phyloP scores from a whole-genome alignment of 2,888 invertebrate species.

The Halocaridina rubra region DNA sequence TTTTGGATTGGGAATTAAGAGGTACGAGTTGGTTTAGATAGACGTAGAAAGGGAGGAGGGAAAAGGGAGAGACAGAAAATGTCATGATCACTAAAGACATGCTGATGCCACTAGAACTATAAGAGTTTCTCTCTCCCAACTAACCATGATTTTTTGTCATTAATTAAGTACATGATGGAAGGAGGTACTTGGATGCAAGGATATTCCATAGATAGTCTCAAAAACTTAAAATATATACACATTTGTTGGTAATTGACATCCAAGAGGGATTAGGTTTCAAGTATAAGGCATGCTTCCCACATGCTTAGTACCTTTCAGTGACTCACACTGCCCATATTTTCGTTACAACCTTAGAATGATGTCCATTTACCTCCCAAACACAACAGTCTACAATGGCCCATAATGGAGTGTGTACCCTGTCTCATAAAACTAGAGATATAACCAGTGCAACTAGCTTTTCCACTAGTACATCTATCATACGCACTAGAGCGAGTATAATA shows the following conservation, averaged over 20 bases:
- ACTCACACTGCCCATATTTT: too few species aligned
- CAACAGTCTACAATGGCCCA: not conserved
- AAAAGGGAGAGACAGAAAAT: conserved; percentile 28
- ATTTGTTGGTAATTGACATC: too few species aligned
- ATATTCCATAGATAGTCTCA: too few species aligned
- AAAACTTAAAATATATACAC: too few species aligned
- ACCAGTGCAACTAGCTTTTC: conserved; percentile 12
- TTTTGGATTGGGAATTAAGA: not conserved
- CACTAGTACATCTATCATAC: conserved; percentile 20
- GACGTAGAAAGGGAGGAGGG: not conserved
- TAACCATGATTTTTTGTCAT: conserved; percentile 13
- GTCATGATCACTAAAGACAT: conserved; percentile 28
- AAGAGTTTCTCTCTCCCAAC: not conserved
- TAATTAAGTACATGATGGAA: too few species aligned
- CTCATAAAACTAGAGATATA: conserved; percentile 22
- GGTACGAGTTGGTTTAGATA: not conserved
- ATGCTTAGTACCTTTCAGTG: too few species aligned
- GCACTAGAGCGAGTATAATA: conserved; percentile 23
- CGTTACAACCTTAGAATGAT: too few species aligned
- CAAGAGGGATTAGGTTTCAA: too few species aligned
- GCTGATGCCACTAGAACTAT: conserved; percentile 30
- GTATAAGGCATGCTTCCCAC: too few species aligned
- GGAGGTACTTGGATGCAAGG: too few species aligned
- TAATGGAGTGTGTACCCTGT: not conserved
- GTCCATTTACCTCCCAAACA: not conserved